phyloP scores from a whole-genome alignment of 2,888 invertebrate species.

The Tachystola acroxantha region DNA sequence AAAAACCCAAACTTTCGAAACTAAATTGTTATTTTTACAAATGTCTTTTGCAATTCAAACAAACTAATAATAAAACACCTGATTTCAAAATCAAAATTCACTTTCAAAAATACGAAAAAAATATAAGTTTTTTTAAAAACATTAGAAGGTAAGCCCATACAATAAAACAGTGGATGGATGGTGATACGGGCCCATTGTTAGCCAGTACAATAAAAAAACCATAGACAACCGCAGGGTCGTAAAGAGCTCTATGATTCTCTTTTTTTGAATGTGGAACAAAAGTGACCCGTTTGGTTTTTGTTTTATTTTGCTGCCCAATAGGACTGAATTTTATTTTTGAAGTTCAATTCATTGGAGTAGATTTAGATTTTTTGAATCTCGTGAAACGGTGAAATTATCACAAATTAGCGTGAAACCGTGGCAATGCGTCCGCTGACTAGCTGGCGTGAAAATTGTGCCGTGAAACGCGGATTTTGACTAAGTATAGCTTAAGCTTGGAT shows the following conservation, averaged over 20 bases:
- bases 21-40: no score
- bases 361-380: no score
- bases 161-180: slow-evolving; percentile 6
- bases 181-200: slow-evolving; percentile 38
- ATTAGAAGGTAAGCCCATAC: not conserved
- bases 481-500: no score
- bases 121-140: not conserved
- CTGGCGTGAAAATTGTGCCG: no score
- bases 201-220: slow-evolving; percentile 28
- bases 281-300: not conserved
- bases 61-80: not conserved
- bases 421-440: no score
- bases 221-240: slow-evolving; percentile 32
- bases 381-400: no score
- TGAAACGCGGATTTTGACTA: no score
- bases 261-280: slow-evolving; percentile 1
- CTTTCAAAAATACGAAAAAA: not conserved
- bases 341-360: no score
- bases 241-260: slow-evolving; percentile 23
- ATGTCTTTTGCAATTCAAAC: no score
- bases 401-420: no score
- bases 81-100: not conserved
- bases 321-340: no score
- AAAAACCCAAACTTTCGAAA: no score
- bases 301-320: not conserved